These are phyloP conservation scores for Rhabdornis inornatus DNA, from an alignment of 2,113 vertebrate species.

Conservation along the genomic window DNA sequence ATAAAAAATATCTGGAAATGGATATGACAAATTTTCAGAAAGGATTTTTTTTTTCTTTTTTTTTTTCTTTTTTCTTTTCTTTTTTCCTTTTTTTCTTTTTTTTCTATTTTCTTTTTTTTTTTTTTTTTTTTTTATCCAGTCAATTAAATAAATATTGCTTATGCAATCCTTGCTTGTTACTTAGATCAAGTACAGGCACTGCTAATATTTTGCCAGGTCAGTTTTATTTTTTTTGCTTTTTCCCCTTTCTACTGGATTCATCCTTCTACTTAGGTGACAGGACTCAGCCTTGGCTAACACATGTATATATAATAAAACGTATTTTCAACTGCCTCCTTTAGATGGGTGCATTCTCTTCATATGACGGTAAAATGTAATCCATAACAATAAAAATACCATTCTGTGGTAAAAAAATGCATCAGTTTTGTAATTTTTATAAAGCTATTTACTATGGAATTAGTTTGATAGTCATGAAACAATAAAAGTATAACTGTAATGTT, in stretches of 20 bases:
- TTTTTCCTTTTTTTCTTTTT: too few relatives aligned
- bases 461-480: not conserved
- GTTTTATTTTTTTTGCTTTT: not conserved
- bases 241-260: not conserved
- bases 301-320: not conserved
- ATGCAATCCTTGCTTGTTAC: accelerated
- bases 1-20: not conserved
- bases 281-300: not conserved
- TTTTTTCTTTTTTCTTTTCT: too few relatives aligned
- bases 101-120: too few relatives aligned
- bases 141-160: not conserved
- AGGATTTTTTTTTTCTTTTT: accelerated
- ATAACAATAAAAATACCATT: not conserved
- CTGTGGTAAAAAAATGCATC: not conserved
- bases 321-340: not conserved
- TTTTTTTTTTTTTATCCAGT: not conserved
- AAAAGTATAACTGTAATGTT: not conserved
- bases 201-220: not conserved
- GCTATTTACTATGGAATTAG: not conserved
- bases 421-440: not conserved
- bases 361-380: not conserved
- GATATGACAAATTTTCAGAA: not conserved
- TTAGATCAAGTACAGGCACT: not conserved
- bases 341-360: not conserved
- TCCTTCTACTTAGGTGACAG: not conserved